phyloP scores from a whole-genome alignment of 2,113 vertebrate genomes.

The Rhagologus leucostigma region DNA sequence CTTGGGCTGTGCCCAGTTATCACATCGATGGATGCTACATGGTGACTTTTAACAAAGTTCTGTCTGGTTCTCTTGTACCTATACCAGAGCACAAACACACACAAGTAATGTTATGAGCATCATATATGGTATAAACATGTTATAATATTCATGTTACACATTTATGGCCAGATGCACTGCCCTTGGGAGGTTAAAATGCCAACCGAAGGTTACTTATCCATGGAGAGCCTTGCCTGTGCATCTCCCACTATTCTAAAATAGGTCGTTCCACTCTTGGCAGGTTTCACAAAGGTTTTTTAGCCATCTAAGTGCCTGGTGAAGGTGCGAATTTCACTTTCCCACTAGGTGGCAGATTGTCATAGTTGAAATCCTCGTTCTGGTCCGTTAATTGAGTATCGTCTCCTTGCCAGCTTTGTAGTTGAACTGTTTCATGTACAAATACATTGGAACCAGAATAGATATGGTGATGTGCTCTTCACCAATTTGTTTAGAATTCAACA shows the following conservation, averaged over 20 bases:
- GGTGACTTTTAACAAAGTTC: not conserved
- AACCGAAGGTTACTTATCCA: not conserved
- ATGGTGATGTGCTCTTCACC: not conserved
- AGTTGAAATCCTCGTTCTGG: not conserved
- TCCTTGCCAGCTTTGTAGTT: not conserved
- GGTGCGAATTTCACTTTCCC: not conserved
- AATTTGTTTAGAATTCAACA: not conserved
- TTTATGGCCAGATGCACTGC: not conserved
- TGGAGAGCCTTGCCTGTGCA: not conserved
- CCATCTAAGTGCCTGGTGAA: not conserved
- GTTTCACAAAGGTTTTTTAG: not conserved
- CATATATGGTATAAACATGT: not conserved
- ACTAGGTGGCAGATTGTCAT: slow-evolving; percentile 44
- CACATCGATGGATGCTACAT: accelerated
- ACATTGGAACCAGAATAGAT: not conserved
- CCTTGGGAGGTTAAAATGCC: not conserved
- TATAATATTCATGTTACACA: not conserved
- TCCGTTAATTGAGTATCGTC: not conserved
- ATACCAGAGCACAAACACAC: not conserved
- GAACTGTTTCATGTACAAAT: not conserved
- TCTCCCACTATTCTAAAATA: not conserved
- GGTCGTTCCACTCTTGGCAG: not conserved
- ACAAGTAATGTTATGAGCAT: not conserved
- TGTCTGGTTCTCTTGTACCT: not conserved
- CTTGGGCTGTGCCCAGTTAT: not conserved